Conservation (phyloP, 2,113 vertebrate species). For the Cnemophilus loriae region DNA sequence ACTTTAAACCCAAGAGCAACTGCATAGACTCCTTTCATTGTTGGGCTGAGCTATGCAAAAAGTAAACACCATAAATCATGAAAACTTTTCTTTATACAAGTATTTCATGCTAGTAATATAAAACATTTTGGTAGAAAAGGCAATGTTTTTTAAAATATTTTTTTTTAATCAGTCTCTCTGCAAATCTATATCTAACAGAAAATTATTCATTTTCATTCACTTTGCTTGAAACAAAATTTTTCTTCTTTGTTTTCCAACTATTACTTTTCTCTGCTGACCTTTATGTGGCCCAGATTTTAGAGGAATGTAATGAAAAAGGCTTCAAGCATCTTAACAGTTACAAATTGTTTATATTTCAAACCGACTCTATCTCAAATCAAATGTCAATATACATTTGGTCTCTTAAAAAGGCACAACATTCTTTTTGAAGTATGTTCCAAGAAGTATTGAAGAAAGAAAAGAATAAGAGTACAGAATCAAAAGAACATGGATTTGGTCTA, state of each 20-base stretch:
- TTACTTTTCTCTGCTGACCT: constrained; percentile 25
- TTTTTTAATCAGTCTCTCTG: not conserved
- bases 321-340: constrained; percentile 16
- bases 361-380: constrained; percentile 25
- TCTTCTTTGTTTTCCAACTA: not conserved
- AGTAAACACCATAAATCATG: constrained; percentile 49
- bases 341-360: constrained; percentile 40
- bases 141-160: not conserved
- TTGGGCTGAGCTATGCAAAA: constrained; percentile 33
- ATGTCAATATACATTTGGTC: constrained; percentile 40
- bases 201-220: not conserved
- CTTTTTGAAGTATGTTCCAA: not conserved
- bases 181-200: not conserved
- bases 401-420: not conserved
- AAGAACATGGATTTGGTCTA: not conserved
- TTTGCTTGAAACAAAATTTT: not conserved
- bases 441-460: not conserved
- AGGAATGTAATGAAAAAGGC: constrained; percentile 39
- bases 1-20: constrained; percentile 25
- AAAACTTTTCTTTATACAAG: constrained; percentile 13
- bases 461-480: not conserved
- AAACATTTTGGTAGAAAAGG: not conserved
- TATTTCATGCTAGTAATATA: not conserved
- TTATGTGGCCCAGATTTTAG: not conserved
- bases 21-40: not conserved